A percentile compares a stretch with the other conserved stretches of the same genome.
These are phyloP conservation scores for Lepisosteus oculatus DNA, from an alignment of 2,113 vertebrate species.

Conservation along the genomic window DNA sequence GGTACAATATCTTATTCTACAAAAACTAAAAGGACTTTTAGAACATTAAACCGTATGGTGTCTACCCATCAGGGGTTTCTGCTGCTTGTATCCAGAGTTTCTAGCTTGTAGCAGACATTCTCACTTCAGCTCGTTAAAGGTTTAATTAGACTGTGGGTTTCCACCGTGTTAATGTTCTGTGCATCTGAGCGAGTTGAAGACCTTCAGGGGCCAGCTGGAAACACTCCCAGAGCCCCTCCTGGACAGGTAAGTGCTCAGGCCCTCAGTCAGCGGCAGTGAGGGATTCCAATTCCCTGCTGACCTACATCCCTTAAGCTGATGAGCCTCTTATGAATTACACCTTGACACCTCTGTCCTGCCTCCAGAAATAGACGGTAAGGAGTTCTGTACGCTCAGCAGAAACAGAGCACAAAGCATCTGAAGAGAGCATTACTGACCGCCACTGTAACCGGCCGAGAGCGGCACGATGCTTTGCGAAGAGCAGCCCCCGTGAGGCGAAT, in stretches of 20 bases:
- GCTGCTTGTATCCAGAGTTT: neutral
- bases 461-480: no score
- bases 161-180: neutral
- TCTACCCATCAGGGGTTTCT: no score
- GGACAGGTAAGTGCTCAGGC: neutral
- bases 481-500: no score
- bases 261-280: slow-evolving; percentile 12
- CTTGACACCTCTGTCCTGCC: slow-evolving; percentile 50
- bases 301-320: slow-evolving; percentile 77
- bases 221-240: neutral
- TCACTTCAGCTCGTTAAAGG: neutral
- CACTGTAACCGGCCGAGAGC: no score
- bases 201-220: neutral
- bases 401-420: neutral
- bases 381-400: slow-evolving; percentile 46
- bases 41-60: no score
- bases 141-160: neutral
- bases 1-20: no score
- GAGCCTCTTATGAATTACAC: slow-evolving; percentile 73
- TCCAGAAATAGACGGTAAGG: slow-evolving; percentile 50
- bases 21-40: no score
- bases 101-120: no score
- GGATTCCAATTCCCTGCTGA: slow-evolving; percentile 64
- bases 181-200: neutral
- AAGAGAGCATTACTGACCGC: neutral